These are phyloP conservation scores for Phrynosoma blainvillii DNA, from an alignment of 2,113 vertebrate species.

Conservation along the genomic window DNA sequence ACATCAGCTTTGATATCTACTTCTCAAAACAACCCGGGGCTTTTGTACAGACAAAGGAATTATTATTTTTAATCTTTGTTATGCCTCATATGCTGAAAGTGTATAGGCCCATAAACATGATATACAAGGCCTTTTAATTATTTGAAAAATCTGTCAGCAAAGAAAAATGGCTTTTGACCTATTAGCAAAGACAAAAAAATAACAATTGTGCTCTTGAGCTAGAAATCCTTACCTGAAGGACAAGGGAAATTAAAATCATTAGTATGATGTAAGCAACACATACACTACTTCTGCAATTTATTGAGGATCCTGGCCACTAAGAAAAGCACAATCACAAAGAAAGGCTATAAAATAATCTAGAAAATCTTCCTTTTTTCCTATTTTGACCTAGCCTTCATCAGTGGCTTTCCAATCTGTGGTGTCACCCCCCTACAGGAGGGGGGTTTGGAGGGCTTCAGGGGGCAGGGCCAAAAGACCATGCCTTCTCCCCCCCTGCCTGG, in stretches of 20 bases:
- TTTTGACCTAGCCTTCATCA: too few species aligned
- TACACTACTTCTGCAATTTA: background rate
- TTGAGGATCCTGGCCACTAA: too few species aligned
- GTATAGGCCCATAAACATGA: background rate
- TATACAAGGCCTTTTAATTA: conserved; percentile 25
- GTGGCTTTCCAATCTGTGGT: too few species aligned
- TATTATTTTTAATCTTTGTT: background rate
- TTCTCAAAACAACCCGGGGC: background rate
- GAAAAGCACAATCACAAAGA: too few species aligned
- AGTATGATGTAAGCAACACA: background rate
- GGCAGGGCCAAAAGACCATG: too few species aligned
- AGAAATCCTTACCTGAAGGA: conserved; percentile 27
- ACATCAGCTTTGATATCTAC: too few species aligned
- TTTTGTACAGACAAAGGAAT: background rate
- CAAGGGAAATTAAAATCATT: conserved; percentile 18
- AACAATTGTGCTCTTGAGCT: background rate
- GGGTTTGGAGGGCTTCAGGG: too few species aligned
- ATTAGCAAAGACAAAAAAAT: background rate
- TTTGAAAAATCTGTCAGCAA: conserved; percentile 5
- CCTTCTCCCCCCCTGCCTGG: too few species aligned
- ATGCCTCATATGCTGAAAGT: conserved; percentile 20
- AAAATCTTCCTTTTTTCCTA: too few species aligned
- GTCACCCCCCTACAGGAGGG: too few species aligned
- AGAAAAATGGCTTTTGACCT: background rate
- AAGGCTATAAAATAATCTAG: too few species aligned